phyloP scores from a whole-genome alignment of 2,888 invertebrate genomes.

The Ypsolopha sequella region DNA sequence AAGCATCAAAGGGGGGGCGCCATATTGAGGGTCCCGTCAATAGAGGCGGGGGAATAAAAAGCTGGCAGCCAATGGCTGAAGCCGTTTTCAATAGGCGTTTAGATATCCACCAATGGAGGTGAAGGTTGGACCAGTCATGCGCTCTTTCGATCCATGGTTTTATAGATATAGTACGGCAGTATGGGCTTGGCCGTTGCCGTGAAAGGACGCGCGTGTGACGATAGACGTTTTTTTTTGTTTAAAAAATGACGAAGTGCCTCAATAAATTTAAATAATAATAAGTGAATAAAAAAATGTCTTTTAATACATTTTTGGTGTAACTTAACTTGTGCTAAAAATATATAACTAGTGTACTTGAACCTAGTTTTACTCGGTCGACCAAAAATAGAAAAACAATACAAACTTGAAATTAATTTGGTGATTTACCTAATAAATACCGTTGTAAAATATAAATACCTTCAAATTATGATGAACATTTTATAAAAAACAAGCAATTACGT shows the following conservation, averaged over 20 bases:
- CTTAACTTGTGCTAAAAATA: conserved; percentile 1
- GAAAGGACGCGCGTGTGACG: conserved; percentile 33
- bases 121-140: conserved; percentile 48
- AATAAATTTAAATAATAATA: conserved; percentile 20
- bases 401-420: no score
- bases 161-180: conserved; percentile 65
- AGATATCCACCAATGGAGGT: conserved; percentile 36
- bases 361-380: no score
- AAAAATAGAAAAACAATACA: no score
- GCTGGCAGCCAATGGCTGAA: conserved; percentile 33
- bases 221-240: conserved; percentile 28
- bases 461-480: not conserved
- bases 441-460: no score
- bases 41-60: conserved; percentile 55
- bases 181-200: conserved; percentile 57
- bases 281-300: conserved; percentile 19
- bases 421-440: no score
- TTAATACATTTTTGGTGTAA: conserved; percentile 13
- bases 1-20: conserved; percentile 66
- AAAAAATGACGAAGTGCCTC: conserved; percentile 59
- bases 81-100: conserved; percentile 49
- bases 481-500: not conserved
- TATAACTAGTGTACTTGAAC: no score
- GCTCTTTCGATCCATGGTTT: conserved; percentile 64
- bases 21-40: conserved; percentile 60